Conservation (phyloP, 2,797 vertebrate species). For the Liasis olivaceus region DNA sequence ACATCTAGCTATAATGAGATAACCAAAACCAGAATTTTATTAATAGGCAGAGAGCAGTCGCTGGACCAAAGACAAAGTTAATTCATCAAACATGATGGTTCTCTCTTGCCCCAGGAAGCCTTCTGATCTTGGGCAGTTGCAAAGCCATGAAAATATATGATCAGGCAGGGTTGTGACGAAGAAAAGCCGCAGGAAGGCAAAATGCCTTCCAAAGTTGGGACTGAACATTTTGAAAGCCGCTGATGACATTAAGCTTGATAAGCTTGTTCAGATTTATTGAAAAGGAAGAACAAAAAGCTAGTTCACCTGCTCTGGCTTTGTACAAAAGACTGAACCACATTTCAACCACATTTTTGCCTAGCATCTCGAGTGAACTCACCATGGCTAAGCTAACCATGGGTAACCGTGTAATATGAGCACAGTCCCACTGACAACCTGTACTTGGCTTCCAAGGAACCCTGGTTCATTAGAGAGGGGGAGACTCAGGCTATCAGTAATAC, state of each 20-base stretch:
- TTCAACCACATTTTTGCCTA: neutral
- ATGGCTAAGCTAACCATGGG: too few relatives aligned
- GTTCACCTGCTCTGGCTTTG: neutral
- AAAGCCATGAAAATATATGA: neutral
- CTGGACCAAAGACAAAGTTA: neutral
- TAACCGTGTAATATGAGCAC: neutral
- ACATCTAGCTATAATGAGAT: constrained; percentile 10
- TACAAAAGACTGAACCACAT: neutral
- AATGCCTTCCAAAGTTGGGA: constrained; percentile 26
- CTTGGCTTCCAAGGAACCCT: neutral
- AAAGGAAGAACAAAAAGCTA: neutral
- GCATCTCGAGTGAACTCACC: neutral
- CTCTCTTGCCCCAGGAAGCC: neutral
- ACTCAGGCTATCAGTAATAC: neutral
- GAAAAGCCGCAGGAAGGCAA: neutral
- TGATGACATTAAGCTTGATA: neutral
- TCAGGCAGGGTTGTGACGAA: neutral
- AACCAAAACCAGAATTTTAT: neutral
- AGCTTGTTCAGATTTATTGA: neutral
- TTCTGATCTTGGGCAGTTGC: neutral
- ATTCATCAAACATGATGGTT: neutral
- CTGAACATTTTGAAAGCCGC: neutral
- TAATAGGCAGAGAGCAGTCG: neutral
- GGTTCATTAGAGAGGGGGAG: neutral
- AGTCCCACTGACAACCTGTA: neutral